Evolutionary conservation across 1,140 invertebrate species (phyloP).

Genomic region (Drosophila ercepeae): DNA sequence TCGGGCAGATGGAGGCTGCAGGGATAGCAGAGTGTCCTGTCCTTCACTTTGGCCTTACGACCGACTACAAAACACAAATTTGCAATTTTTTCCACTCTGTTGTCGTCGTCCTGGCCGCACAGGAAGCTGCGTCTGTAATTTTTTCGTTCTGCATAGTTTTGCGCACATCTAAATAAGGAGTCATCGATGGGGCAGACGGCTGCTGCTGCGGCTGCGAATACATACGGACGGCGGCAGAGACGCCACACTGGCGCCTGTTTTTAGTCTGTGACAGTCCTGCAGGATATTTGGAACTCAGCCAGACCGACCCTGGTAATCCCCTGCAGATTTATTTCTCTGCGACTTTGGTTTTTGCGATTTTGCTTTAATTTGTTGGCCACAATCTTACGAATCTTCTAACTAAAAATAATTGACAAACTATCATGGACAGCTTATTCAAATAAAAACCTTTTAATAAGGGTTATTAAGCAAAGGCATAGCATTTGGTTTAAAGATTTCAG

Average conservation of each 20-base stretch:
- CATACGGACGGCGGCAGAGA: constrained; percentile 28
- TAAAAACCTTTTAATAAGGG: no score
- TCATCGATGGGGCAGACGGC: constrained; percentile 48
- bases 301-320: constrained; percentile 20
- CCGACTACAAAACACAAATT: constrained; percentile 73
- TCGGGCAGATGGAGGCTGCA: constrained; percentile 41
- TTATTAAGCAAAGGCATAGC: no score
- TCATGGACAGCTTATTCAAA: no score
- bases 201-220: constrained; percentile 24
- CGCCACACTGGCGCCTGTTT: constrained; percentile 58
- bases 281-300: constrained; percentile 33
- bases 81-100: constrained; percentile 77
- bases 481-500: background rate
- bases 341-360: background rate
- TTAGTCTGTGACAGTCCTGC: constrained; percentile 44
- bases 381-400: no score
- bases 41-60: constrained; percentile 23
- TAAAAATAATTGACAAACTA: no score
- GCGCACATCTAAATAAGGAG: constrained; percentile 67
- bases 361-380: background rate
- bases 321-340: constrained; percentile 11
- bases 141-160: constrained; percentile 58
- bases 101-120: constrained; percentile 48
- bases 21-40: constrained; percentile 22
- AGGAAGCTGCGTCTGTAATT: constrained; percentile 72